phyloP scores from a whole-genome alignment of 2,888 invertebrate genomes.

The Apodemia duryi region DNA sequence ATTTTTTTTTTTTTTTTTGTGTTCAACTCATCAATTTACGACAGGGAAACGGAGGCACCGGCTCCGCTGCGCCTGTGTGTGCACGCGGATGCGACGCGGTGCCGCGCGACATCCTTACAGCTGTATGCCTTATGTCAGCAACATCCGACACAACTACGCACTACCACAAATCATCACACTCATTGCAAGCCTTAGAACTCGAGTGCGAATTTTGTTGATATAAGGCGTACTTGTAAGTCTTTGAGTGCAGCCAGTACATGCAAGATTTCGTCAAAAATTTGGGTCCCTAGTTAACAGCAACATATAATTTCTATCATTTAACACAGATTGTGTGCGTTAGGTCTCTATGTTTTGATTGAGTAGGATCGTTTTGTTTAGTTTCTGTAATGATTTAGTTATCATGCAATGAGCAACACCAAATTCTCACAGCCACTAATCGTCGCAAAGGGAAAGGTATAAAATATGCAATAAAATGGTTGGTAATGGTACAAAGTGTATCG shows the following conservation, averaged over 20 bases:
- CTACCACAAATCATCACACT: slow-evolving; percentile 27
- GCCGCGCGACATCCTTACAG: slow-evolving; percentile 29
- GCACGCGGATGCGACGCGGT: slow-evolving; percentile 51
- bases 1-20: no score
- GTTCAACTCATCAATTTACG: slow-evolving; percentile 30
- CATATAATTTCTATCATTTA: background rate
- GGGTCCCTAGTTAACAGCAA: slow-evolving; percentile 11
- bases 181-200: slow-evolving; percentile 24
- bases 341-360: slow-evolving; percentile 46
- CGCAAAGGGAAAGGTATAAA: slow-evolving; percentile 79
- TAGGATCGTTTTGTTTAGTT: slow-evolving; percentile 43
- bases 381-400: slow-evolving; percentile 57
- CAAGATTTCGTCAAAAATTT: slow-evolving; percentile 46
- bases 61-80: slow-evolving; percentile 75
- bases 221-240: slow-evolving; percentile 25
- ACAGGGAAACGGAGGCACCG: slow-evolving; percentile 63
- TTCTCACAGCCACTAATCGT: slow-evolving; percentile 63
- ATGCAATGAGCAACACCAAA: slow-evolving; percentile 74
- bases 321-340: slow-evolving; percentile 52
- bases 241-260: slow-evolving; percentile 58
- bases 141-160: slow-evolving; percentile 22
- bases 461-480: slow-evolving; percentile 73
- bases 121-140: slow-evolving; percentile 50
- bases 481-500: slow-evolving; percentile 63
- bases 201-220: slow-evolving; percentile 27